These are phyloP conservation scores for Gandaritis pyraliata DNA, from an alignment of 2,888 invertebrate species.

Conservation along the genomic window DNA sequence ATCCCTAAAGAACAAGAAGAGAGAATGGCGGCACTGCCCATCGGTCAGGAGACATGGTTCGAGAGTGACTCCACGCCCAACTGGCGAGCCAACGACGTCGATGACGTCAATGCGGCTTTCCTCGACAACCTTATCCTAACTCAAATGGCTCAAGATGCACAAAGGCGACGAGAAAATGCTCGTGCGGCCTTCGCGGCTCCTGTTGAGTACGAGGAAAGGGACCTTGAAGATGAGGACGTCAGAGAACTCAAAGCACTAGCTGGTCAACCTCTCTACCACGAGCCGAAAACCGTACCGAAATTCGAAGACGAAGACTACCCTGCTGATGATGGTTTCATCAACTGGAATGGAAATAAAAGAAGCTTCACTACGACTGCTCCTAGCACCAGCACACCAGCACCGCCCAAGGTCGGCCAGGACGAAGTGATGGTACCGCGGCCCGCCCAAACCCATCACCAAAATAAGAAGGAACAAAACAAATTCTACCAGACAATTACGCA, in stretches of 20 bases:
- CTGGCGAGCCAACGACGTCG: slow-evolving; percentile 74
- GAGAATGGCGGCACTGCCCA: slow-evolving; percentile 84
- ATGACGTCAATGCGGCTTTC: slow-evolving; percentile 86
- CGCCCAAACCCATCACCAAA: slow-evolving; percentile 69
- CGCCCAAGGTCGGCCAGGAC: slow-evolving; percentile 81
- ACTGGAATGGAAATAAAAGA: slow-evolving; percentile 81
- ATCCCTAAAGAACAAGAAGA: slow-evolving; percentile 86
- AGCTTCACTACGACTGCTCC: slow-evolving; percentile 71
- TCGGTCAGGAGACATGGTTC: slow-evolving; percentile 88
- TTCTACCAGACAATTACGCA: slow-evolving; percentile 82
- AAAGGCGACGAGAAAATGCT: slow-evolving; percentile 76
- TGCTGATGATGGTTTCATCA: slow-evolving; percentile 80
- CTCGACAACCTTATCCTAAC: slow-evolving; percentile 87
- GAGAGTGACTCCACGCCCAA: slow-evolving; percentile 80
- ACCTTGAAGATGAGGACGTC: slow-evolving; percentile 87
- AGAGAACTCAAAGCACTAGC: slow-evolving; percentile 86
- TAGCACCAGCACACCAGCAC: slow-evolving; percentile 49
- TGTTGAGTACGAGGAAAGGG: slow-evolving; percentile 70
- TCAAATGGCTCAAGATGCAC: slow-evolving; percentile 86
- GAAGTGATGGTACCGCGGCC: slow-evolving; percentile 87
- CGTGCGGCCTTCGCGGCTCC: slow-evolving; percentile 70
- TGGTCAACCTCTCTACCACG: slow-evolving; percentile 79
- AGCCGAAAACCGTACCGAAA: slow-evolving; percentile 73
- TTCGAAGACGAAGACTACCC: slow-evolving; percentile 77
- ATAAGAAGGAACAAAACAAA: slow-evolving; percentile 60